Evolutionary conservation across 2,888 invertebrate species (phyloP).

Genomic region (Timema cristinae): DNA sequence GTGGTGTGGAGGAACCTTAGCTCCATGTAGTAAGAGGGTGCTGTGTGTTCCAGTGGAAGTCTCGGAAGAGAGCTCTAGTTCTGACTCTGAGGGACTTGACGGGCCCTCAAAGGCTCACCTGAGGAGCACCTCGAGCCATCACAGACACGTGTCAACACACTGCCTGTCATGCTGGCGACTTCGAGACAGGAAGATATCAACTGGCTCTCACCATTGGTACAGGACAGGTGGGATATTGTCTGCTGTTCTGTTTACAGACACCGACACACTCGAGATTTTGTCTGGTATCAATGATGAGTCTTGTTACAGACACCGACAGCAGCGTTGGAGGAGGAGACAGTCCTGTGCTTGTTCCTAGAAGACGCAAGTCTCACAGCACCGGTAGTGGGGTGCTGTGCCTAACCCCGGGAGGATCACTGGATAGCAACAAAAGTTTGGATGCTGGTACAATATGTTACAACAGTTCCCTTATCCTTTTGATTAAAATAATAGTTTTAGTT

Average conservation of each 20-base stretch:
- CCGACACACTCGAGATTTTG: neutral
- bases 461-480: too few relatives aligned
- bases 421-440: slow-evolving; percentile 37
- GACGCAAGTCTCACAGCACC: slow-evolving; percentile 34
- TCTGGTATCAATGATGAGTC: neutral
- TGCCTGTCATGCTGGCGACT: slow-evolving; percentile 28
- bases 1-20: neutral
- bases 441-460: slow-evolving; percentile 20
- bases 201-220: slow-evolving; percentile 36
- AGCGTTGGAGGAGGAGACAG: slow-evolving; percentile 37
- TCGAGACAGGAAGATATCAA: slow-evolving; percentile 37
- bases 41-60: slow-evolving; percentile 5
- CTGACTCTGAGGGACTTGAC: slow-evolving; percentile 25
- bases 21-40: neutral
- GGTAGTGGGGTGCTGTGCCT: slow-evolving; percentile 32
- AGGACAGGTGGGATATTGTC: slow-evolving; percentile 35
- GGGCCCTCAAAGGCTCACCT: slow-evolving; percentile 15
- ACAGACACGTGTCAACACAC: slow-evolving; percentile 21
- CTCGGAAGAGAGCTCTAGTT: slow-evolving; percentile 13
- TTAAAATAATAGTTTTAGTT: too few relatives aligned
- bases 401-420: slow-evolving; percentile 34
- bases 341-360: slow-evolving; percentile 35
- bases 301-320: slow-evolving; percentile 38
- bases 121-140: slow-evolving; percentile 12
- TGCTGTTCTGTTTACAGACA: neutral